phyloP scores from a whole-genome alignment of 2,113 vertebrate species.

The Physeter macrocephalus region DNA sequence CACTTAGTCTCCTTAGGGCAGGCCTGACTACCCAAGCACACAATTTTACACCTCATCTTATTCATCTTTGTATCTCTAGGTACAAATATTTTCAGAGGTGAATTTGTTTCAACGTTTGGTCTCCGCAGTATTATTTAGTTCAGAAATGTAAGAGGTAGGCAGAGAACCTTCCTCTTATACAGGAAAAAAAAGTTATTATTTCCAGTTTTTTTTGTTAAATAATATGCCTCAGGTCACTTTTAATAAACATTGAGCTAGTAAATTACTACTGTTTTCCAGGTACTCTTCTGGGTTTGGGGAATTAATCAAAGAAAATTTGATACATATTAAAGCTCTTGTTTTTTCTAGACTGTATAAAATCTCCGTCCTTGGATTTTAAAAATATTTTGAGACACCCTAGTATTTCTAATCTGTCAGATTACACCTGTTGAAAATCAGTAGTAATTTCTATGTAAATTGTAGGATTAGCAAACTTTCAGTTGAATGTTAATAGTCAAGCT shows the following conservation, averaged over 20 bases:
- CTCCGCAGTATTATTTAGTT: neutral
- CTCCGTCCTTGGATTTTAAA: conserved; percentile 8
- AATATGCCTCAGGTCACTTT: neutral
- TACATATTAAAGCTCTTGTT: neutral
- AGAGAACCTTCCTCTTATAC: neutral
- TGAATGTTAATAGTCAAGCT: neutral
- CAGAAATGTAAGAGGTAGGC: neutral
- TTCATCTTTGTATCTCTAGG: neutral
- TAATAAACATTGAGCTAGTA: neutral
- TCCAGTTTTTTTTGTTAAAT: neutral
- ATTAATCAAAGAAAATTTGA: neutral
- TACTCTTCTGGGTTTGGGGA: neutral
- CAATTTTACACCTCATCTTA: neutral
- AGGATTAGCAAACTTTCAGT: neutral
- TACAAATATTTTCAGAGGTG: conserved; percentile 22
- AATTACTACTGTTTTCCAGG: neutral
- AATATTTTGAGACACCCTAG: neutral
- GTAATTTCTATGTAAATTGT: conserved; percentile 10
- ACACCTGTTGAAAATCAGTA: conserved; percentile 36
- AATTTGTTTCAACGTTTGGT: conserved; percentile 42
- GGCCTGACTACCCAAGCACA: neutral
- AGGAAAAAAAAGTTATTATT: neutral
- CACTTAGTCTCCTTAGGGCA: neutral
- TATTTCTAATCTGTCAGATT: neutral
- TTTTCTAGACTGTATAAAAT: neutral